These are phyloP conservation scores for Pangasius sanitwongsei DNA, from an alignment of 2,797 vertebrate genomes.

Conservation along the genomic window DNA sequence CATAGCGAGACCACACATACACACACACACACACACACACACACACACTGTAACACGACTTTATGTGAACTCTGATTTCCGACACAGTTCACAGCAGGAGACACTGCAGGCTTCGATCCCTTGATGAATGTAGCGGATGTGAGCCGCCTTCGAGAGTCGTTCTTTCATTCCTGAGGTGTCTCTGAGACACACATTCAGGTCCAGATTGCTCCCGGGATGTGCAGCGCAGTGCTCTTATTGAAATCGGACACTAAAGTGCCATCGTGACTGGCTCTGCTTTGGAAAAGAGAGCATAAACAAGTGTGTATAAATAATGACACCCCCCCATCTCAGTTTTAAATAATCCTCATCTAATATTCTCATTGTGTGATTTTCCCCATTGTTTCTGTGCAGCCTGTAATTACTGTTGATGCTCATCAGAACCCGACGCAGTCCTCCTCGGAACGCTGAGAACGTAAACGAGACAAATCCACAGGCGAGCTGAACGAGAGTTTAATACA, in stretches of 20 bases:
- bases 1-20: neutral
- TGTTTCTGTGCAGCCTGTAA: neutral
- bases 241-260: neutral
- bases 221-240: neutral
- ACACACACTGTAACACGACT: neutral
- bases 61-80: slow-evolving; percentile 11
- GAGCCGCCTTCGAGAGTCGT: neutral
- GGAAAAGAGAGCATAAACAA: neutral
- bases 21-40: slow-evolving; percentile 3
- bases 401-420: slow-evolving; percentile 7
- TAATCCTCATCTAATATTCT: neutral
- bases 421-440: neutral
- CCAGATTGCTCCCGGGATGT: neutral
- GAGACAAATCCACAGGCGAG: neutral
- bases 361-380: neutral
- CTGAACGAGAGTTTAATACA: neutral
- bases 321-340: neutral
- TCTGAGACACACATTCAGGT: neutral
- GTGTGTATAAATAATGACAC: neutral
- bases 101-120: neutral
- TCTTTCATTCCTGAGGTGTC: too few relatives aligned
- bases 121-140: neutral
- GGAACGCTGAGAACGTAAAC: neutral
- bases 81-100: slow-evolving; percentile 9
- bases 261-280: neutral